These are phyloP conservation scores for Nerophis lumbriciformis DNA, from an alignment of 2,113 vertebrate species.

Conservation along the genomic window DNA sequence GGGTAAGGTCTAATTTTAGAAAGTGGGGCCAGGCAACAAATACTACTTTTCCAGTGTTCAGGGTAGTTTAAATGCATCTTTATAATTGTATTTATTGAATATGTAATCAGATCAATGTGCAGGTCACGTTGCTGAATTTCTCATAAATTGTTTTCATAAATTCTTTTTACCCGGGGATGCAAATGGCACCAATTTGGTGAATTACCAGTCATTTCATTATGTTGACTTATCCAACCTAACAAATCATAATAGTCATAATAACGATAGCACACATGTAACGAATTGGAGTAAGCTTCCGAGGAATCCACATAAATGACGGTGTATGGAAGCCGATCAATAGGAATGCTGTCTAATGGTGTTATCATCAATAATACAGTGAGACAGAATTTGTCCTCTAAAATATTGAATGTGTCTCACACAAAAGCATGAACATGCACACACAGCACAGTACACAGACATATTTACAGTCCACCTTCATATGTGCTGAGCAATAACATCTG, in stretches of 20 bases:
- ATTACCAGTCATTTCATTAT: not conserved
- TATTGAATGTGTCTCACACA: constrained; percentile 1
- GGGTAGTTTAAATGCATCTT: too few relatives aligned
- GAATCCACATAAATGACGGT: constrained; percentile 5
- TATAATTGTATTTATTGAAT: too few relatives aligned
- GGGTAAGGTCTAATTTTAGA: too few relatives aligned
- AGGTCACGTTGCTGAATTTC: not conserved
- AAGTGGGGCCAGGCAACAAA: too few relatives aligned
- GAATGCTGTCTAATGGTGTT: constrained; percentile 51
- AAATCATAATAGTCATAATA: not conserved
- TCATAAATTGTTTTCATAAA: too few relatives aligned
- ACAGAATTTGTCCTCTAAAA: constrained; percentile 15
- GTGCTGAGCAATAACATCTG: not conserved
- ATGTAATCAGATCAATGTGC: not conserved
- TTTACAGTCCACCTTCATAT: not conserved
- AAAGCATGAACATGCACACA: constrained; percentile 1
- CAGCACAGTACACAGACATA: not conserved
- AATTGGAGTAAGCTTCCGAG: not conserved
- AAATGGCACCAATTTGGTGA: not conserved
- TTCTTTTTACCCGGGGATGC: not conserved
- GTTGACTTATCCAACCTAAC: not conserved
- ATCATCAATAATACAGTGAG: constrained; percentile 63
- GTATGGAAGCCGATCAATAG: constrained; percentile 43
- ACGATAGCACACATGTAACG: not conserved
- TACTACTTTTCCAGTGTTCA: too few relatives aligned